Conservation (phyloP, 2,888 invertebrate species). For the Plusia festucae region DNA sequence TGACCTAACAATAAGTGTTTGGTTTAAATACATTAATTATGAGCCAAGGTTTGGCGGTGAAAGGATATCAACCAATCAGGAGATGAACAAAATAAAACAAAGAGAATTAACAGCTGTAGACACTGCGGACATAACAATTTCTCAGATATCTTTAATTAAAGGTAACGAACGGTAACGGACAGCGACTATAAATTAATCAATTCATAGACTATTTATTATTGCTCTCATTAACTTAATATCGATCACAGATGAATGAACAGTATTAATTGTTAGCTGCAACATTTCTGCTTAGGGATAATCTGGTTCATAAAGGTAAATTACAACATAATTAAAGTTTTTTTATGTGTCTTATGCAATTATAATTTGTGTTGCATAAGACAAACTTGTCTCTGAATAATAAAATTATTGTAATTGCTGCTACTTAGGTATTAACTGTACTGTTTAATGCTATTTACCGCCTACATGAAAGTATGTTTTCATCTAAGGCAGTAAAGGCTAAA, state of each 20-base stretch:
- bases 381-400: not conserved
- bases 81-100: not conserved
- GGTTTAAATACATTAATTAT: conserved; percentile 44
- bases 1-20: conserved; percentile 26
- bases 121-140: not conserved
- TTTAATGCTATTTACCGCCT: too few relatives aligned
- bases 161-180: not conserved
- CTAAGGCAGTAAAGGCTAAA: too few relatives aligned
- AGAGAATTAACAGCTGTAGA: not conserved
- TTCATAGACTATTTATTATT: not conserved
- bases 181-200: not conserved
- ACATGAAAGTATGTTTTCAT: too few relatives aligned
- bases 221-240: not conserved
- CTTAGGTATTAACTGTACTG: too few relatives aligned
- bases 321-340: not conserved
- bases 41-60: conserved; percentile 43
- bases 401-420: not conserved
- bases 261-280: not conserved
- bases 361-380: conserved; percentile 28
- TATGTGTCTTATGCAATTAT: conserved; percentile 15
- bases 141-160: not conserved
- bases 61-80: conserved; percentile 18
- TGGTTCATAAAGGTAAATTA: not conserved
- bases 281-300: not conserved
- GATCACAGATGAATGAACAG: not conserved